Percentiles rank a stretch among this genome's conserved stretches.
These are phyloP conservation scores for Lutraria rhynchaena DNA, from an alignment of 1,140 invertebrate species.

Conservation along the genomic window DNA sequence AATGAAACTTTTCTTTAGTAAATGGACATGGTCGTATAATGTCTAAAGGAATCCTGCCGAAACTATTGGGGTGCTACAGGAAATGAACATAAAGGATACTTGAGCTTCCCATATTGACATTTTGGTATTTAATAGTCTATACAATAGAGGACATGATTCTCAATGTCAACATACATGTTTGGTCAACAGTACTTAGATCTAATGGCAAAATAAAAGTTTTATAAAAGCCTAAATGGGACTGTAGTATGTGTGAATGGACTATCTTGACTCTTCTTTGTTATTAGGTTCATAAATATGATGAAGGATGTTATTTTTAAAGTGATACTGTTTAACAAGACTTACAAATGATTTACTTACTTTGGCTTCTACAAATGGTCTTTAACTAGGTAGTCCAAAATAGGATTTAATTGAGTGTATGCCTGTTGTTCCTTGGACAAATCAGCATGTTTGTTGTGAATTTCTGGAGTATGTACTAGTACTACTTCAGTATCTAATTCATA, in stretches of 20 bases:
- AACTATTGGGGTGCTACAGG: conserved; percentile 60
- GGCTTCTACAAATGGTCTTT: neutral
- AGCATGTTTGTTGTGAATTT: neutral
- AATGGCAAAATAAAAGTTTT: conserved; percentile 47
- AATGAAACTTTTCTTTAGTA: conserved; percentile 53
- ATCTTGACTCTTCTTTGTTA: neutral
- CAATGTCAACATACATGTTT: conserved; percentile 58
- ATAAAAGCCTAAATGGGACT: conserved; percentile 56
- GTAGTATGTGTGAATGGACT: conserved; percentile 21
- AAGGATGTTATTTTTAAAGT: conserved; percentile 44
- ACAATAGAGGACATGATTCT: conserved; percentile 51
- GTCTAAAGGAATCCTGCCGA: conserved; percentile 62
- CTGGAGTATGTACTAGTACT: neutral
- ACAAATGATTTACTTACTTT: neutral
- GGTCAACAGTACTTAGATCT: conserved; percentile 59
- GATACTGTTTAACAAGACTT: conserved; percentile 33
- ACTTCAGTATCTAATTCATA: too few relatives aligned
- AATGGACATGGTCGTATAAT: conserved; percentile 62
- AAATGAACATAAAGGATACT: conserved; percentile 34
- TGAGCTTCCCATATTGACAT: conserved; percentile 17
- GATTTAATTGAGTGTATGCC: conserved; percentile 24
- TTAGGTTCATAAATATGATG: conserved; percentile 55
- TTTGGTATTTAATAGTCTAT: conserved; percentile 51
- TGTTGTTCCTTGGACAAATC: conserved; percentile 32
- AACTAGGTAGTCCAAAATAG: conserved; percentile 29